A percentile compares a stretch with the other conserved stretches of the same genome.
Conservation (phyloP, 2,888 invertebrate genomes). For the Aspidapion aeneum region DNA sequence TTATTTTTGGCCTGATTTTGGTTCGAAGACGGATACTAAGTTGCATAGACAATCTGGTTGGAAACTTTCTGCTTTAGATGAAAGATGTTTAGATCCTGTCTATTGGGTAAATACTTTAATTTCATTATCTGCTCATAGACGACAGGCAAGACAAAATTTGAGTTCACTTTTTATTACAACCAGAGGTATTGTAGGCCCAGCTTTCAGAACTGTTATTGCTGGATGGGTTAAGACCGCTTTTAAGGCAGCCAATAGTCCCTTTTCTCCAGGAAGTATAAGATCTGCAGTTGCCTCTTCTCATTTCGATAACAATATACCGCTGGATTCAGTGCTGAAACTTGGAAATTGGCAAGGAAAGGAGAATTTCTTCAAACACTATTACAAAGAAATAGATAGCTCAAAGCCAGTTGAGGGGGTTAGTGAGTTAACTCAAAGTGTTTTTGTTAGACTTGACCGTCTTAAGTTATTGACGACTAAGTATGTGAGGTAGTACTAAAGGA, state of each 20-base stretch:
- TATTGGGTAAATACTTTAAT: slow-evolving; percentile 16
- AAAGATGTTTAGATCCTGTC: slow-evolving; percentile 20
- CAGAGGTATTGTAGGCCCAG: slow-evolving; percentile 9
- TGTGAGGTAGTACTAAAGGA: neutral
- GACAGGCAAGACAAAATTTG: slow-evolving; percentile 12
- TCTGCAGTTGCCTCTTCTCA: slow-evolving; percentile 21
- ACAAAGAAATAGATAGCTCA: neutral
- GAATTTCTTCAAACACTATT: neutral
- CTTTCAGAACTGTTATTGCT: slow-evolving; percentile 21
- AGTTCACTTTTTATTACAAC: slow-evolving; percentile 11
- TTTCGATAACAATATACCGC: slow-evolving; percentile 13
- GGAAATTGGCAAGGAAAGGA: neutral
- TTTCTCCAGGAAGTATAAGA: slow-evolving; percentile 21
- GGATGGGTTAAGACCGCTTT: slow-evolving; percentile 22
- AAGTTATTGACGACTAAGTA: neutral
- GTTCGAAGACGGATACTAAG: slow-evolving; percentile 28
- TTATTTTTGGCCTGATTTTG: slow-evolving; percentile 29
- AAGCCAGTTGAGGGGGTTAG: too few species aligned
- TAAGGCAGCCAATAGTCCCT: slow-evolving; percentile 15
- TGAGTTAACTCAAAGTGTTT: too few species aligned
- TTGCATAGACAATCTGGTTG: slow-evolving; percentile 17
- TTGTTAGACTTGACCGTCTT: neutral
- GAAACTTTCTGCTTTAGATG: slow-evolving; percentile 19
- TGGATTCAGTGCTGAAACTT: slow-evolving; percentile 7
- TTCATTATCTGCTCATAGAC: slow-evolving; percentile 7